Percentiles rank a stretch among this genome's conserved stretches.
Evolutionary conservation across 2,113 vertebrate species (phyloP).

Genomic region (Poecile atricapillus): DNA sequence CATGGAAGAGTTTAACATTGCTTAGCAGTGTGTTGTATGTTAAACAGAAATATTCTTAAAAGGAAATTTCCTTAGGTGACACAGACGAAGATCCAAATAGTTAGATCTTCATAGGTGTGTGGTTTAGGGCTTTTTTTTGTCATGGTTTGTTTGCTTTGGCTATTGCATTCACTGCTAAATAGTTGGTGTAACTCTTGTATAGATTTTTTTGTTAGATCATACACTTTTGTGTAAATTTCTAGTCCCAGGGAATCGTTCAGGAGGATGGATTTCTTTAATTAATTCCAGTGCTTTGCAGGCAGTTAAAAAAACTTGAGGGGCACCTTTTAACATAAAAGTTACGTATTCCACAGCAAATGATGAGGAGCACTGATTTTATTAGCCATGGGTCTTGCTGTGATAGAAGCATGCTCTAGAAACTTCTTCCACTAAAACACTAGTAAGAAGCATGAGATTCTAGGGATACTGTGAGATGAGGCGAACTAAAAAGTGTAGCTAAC

Average conservation of each 20-base stretch:
- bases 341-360: neutral
- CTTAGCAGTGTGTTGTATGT: neutral
- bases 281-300: neutral
- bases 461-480: neutral
- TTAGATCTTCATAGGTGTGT: neutral
- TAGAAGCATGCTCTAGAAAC: neutral
- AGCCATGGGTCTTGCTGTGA: neutral
- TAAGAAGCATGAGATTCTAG: neutral
- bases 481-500: neutral
- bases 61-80: neutral
- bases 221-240: neutral
- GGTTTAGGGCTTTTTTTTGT: rapidly evolving
- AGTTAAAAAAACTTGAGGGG: neutral
- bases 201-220: neutral
- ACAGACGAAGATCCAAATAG: neutral
- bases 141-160: neutral
- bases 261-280: neutral
- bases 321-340: neutral
- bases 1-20: neutral
- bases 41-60: neutral
- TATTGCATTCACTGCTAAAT: neutral
- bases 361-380: neutral
- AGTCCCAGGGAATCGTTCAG: neutral
- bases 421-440: neutral
- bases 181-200: neutral